Evolutionary conservation across 2,113 vertebrate genomes (phyloP).

Genomic region (Dendrocopos noguchii): DNA sequence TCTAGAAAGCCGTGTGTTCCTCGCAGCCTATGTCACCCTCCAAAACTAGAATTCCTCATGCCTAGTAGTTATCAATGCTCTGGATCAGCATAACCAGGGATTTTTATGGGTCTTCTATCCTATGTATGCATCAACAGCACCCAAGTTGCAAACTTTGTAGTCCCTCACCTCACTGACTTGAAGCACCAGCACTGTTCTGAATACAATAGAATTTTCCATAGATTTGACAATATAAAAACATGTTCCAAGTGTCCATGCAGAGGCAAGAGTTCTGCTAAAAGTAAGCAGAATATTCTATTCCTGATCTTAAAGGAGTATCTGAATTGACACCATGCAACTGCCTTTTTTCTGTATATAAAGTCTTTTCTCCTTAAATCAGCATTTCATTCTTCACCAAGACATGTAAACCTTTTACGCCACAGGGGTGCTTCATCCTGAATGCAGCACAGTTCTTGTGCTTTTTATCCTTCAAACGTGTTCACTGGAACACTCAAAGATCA

Average conservation of each 20-base stretch:
- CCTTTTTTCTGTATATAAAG: neutral
- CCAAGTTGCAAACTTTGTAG: fast-evolving
- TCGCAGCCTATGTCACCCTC: neutral
- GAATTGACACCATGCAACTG: neutral
- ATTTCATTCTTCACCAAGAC: neutral
- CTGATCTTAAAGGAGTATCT: neutral
- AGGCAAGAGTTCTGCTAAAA: neutral
- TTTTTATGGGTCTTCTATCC: neutral
- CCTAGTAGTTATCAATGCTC: neutral
- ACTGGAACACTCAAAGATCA: neutral
- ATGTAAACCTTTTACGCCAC: neutral
- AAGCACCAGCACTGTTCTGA: neutral
- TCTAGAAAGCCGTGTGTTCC: neutral
- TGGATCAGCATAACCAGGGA: neutral
- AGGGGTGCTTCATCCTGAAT: neutral
- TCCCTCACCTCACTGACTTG: neutral
- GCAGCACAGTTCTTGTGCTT: neutral
- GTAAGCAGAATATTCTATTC: neutral
- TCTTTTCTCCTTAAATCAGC: neutral
- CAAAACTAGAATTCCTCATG: neutral
- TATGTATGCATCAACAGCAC: neutral
- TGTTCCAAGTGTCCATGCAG: neutral
- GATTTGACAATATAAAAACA: neutral
- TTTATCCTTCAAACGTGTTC: neutral
- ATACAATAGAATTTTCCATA: neutral